phyloP scores from a whole-genome alignment of 2,113 vertebrate genomes.

The Eonycteris spelaea region DNA sequence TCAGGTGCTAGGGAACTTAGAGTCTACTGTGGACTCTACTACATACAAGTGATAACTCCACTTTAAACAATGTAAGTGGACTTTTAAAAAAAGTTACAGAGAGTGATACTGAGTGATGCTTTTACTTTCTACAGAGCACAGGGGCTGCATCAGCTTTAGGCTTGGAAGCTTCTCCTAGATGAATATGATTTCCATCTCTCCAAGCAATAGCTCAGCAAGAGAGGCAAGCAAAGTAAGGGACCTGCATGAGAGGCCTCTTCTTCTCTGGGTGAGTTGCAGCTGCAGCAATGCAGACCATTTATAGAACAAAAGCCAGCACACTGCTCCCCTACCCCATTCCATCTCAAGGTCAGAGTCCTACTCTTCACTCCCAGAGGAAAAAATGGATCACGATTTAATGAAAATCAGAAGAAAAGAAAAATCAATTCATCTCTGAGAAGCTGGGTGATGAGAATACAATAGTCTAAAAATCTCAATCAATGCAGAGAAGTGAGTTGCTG shows the following conservation, averaged over 20 bases:
- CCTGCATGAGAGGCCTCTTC: background rate
- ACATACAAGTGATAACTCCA: background rate
- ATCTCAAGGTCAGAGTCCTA: constrained; percentile 49
- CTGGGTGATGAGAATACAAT: background rate
- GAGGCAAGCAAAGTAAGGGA: background rate
- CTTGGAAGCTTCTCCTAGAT: constrained; percentile 17
- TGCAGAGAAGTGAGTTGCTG: background rate
- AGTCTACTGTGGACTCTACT: background rate
- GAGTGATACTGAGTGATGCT: background rate
- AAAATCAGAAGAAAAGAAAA: constrained; percentile 52
- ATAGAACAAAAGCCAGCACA: constrained; percentile 44
- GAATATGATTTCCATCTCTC: background rate
- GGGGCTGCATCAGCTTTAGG: background rate
- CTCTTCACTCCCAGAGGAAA: background rate
- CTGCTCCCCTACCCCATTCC: constrained; percentile 3
- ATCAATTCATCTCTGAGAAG: constrained; percentile 53
- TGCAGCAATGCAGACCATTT: background rate
- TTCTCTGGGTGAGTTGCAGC: background rate
- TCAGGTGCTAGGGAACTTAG: background rate
- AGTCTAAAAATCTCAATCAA: constrained; percentile 54
- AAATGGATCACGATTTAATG: constrained; percentile 57
- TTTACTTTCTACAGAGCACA: background rate
- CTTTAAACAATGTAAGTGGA: background rate
- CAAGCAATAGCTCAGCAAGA: background rate
- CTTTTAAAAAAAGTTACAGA: background rate